These are phyloP conservation scores for Octodonta nipae DNA, from an alignment of 2,888 invertebrate genomes.

Conservation along the genomic window DNA sequence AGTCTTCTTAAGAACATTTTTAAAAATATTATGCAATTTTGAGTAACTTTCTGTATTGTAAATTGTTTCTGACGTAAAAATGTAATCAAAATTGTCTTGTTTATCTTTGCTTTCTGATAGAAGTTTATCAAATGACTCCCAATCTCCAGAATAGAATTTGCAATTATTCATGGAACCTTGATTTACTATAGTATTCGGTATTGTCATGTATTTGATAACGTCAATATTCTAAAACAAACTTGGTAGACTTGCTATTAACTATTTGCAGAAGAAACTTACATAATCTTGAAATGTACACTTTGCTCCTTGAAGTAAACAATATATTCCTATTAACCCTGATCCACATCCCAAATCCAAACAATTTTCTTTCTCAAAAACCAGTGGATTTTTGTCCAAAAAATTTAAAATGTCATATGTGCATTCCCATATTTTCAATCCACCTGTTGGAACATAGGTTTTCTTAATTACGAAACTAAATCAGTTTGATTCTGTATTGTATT, in stretches of 20 bases:
- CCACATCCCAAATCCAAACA: constrained; percentile 90
- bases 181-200: constrained; percentile 67
- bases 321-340: constrained; percentile 75
- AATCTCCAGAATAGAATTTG: constrained; percentile 54
- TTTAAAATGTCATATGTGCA: constrained; percentile 69
- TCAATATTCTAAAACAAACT: constrained; percentile 61
- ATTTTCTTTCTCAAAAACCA: constrained; percentile 38
- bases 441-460: too few relatives aligned
- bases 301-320: constrained; percentile 54
- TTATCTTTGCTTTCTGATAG: constrained; percentile 37
- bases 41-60: constrained; percentile 68
- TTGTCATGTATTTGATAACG: constrained; percentile 65
- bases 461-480: too few relatives aligned
- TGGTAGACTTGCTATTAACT: constrained; percentile 26
- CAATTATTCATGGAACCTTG: constrained; percentile 26
- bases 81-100: constrained; percentile 57
- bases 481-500: too few relatives aligned
- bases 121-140: constrained; percentile 40
- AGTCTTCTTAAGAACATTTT: constrained; percentile 42
- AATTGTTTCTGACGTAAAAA: constrained; percentile 88
- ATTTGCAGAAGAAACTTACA: constrained; percentile 55
- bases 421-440: constrained; percentile 93
- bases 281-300: constrained; percentile 84
- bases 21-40: constrained; percentile 60
- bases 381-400: constrained; percentile 42